Conservation (phyloP, 1,140 invertebrate genomes). For the Scaptomyza hsui region DNA sequence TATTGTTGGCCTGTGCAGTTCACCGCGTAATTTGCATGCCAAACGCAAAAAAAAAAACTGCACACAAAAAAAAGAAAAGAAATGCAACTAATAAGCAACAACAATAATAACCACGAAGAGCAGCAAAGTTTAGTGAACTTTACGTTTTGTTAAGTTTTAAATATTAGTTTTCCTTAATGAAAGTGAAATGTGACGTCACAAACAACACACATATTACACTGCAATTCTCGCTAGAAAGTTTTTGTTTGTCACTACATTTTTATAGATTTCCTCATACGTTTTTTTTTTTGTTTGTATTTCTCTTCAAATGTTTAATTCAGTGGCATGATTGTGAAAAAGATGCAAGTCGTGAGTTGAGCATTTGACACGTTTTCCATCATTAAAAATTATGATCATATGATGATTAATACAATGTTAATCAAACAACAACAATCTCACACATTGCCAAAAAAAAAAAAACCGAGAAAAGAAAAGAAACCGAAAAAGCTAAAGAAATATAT, state of each 20-base stretch:
- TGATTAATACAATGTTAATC: slow-evolving; percentile 69
- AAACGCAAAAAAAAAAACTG: slow-evolving; percentile 71
- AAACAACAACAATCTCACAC: slow-evolving; percentile 56
- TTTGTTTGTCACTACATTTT: slow-evolving; percentile 18
- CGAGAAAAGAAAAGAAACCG: background rate
- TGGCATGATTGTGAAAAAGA: slow-evolving; percentile 14
- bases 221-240: slow-evolving; percentile 44
- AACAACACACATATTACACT: background rate
- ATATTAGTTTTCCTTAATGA: slow-evolving; percentile 39
- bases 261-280: slow-evolving; percentile 20
- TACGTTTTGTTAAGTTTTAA: slow-evolving; percentile 2
- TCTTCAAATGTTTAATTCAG: slow-evolving; percentile 36
- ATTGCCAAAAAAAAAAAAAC: slow-evolving; percentile 53
- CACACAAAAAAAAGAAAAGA: slow-evolving; percentile 59
- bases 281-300: slow-evolving; percentile 15
- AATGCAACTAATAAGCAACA: slow-evolving; percentile 69
- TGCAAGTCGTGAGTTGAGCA: slow-evolving; percentile 36
- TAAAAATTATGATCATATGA: slow-evolving; percentile 69
- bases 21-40: slow-evolving; percentile 71
- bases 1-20: slow-evolving; percentile 36
- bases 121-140: slow-evolving; percentile 68
- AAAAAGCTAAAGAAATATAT: background rate
- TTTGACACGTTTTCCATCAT: slow-evolving; percentile 73
- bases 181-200: slow-evolving; percentile 67
- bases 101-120: slow-evolving; percentile 18